Evolutionary conservation across 2,797 vertebrate genomes (phyloP), one percentile per base, ranked within the genome.

Genomic region (Austrolebias charrua): DNA sequence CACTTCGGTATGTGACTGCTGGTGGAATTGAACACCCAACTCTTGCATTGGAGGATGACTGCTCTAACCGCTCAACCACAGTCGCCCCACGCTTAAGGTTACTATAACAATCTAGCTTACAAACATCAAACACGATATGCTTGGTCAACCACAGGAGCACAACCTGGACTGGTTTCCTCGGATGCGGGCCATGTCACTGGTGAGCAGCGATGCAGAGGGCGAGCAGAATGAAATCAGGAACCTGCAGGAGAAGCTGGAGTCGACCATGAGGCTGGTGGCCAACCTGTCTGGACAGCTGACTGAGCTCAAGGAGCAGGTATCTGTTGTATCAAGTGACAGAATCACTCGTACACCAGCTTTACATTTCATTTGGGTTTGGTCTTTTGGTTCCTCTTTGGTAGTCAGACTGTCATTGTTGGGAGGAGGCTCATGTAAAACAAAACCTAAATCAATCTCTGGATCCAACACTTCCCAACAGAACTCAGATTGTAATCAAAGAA

Each of bases 81-180:
- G 24, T 3, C 24, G 24, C 24, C 24, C 24, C 3, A 3, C 24
- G 3, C 24, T 24, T 24, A 24, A 24, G 24, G 24, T 24, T 24
- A 24, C 24, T 3, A 24, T 3, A 24, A 24, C 24, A 24, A 20
- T 54, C 10, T 54, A 24, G 2, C 29, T 28, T 63, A 62, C 31
- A 18, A 45, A 6, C 4, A 10, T 19, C 19, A 57, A 15, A 24
- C 24, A 24, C 4, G 13, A 66, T 66, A 3, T 71, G 38, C 20
- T 71, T 58, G 31, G 49, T 55, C 69, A 33, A 42, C 33, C 49
- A 57, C 79, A 99, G 98, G 97, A 99, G 75, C 92, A 96, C 83
- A 99, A 99, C 86, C 92, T 99, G 55, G 98, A 99, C 88, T 99
- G 98, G 98, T 99, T 99, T 83, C 97, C 98, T 1, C 91, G 98